phyloP scores from a whole-genome alignment of 2,888 invertebrate genomes.

The Synanthedon myopaeformis region DNA sequence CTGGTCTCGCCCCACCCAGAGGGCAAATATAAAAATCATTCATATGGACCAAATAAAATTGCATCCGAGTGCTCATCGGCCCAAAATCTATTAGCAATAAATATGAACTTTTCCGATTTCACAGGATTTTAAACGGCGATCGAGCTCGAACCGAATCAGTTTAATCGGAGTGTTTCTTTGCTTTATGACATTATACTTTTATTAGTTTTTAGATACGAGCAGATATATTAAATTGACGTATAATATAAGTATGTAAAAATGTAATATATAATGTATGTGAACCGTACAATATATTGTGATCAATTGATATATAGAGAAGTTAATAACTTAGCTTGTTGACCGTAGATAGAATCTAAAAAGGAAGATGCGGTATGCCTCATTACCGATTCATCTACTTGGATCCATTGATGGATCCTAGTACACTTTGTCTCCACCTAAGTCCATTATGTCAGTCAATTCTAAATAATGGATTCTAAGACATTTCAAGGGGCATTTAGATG shows the following conservation, averaged over 20 bases:
- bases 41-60: constrained; percentile 70
- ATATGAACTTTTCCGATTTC: constrained; percentile 70
- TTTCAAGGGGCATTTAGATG: too few species aligned
- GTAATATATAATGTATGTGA: background rate
- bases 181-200: constrained; percentile 53
- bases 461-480: too few species aligned
- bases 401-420: too few species aligned
- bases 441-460: too few species aligned
- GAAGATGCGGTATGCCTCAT: too few species aligned
- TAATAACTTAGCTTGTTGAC: too few species aligned
- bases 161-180: constrained; percentile 43
- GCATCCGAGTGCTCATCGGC: constrained; percentile 65
- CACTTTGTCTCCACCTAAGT: too few species aligned
- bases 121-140: constrained; percentile 59
- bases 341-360: too few species aligned
- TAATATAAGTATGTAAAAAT: constrained; percentile 7
- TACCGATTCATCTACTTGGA: too few species aligned
- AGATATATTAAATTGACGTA: constrained; percentile 1
- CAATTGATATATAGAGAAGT: too few species aligned
- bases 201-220: constrained; percentile 22
- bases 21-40: constrained; percentile 68
- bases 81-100: constrained; percentile 71
- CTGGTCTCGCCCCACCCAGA: constrained; percentile 31
- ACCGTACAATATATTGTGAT: too few species aligned
- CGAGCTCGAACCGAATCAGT: constrained; percentile 19